Evolutionary conservation across 2,113 vertebrate genomes (phyloP).

Genomic region (Microcebus griseorufus): DNA sequence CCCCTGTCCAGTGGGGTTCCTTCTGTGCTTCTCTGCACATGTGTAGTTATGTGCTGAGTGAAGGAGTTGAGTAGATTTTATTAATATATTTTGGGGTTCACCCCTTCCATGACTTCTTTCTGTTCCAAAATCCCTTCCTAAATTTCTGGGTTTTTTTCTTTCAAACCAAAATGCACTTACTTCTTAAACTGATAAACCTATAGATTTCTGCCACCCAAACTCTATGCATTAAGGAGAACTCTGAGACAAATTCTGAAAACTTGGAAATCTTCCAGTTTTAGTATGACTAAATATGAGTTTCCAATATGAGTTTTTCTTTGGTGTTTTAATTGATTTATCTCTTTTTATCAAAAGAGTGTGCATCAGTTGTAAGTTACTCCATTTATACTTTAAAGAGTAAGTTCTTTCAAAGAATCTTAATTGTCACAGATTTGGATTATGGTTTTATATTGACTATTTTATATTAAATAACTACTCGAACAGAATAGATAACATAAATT

Average conservation of each 20-base stretch:
- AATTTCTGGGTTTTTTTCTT: not conserved
- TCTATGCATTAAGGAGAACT: not conserved
- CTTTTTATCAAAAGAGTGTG: not conserved
- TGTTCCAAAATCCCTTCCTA: not conserved
- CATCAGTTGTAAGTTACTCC: not conserved
- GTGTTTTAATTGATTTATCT: not conserved
- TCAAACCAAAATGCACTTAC: not conserved
- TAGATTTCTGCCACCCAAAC: not conserved
- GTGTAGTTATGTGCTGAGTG: not conserved
- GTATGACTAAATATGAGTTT: not conserved
- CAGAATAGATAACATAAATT: not conserved
- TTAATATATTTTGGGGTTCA: not conserved
- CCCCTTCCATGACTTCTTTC: not conserved
- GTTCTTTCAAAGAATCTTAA: not conserved
- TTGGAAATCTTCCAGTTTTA: not conserved
- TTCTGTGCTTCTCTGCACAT: too few species aligned
- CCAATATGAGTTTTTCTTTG: not conserved
- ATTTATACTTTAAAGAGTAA: not conserved
- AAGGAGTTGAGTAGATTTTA: not conserved
- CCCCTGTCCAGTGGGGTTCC: not conserved
- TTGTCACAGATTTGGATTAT: not conserved
- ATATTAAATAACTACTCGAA: not conserved
- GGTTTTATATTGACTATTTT: not conserved
- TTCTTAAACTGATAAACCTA: not conserved
- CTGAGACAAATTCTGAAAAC: not conserved